Base-by-base conservation (phyloP, 2,888 invertebrate species). In the Dromius quadrimaculatus region DNA sequence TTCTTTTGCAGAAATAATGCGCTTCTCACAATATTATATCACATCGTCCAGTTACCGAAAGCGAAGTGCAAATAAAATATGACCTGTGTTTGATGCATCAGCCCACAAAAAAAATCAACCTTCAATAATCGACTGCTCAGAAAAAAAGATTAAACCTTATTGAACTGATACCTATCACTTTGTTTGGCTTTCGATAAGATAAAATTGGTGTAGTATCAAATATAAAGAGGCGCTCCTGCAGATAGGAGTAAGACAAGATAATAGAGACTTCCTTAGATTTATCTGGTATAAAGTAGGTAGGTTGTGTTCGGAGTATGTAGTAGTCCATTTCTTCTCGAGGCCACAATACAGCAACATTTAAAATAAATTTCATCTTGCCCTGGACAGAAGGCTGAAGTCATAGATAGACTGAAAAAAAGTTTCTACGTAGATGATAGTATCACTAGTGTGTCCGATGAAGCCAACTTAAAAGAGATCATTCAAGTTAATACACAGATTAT, bases 281-380 rank as follows among this genome's bases (percentile, higher is more conserved):
- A 23, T 41, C 8, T 62, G 50, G 19, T 22, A 15, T 9, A 62
- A n/a, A 41, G 11, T 19, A 57, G 57, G 34, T n/a, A 17, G 36
- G n/a, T n/a, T n/a, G n/a, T n/a, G n/a, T n/a, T n/a, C n/a, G n/a
- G n/a, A n/a, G n/a, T n/a, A n/a, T 74, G 15, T 34, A 68, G 73
- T 22, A 75, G 74, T 57, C 74, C 74, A 4, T 74, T 72, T 71
- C 38, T 74, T 23, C 34, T 75, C 5, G 74, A 72, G 9, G 72
- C 73, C 8, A 59, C 59, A 4, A 70, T 73, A 8, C 34, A 64
- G 17, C 23, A 65, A 32, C 73, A 73, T 65, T 23, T 68, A n/a
- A 15, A 11, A 17, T 6, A 41, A 4, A 11, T 11, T 3, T 6
- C 8, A 5, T 28, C 3, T 28, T 2, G 15, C 5, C 4, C 3